A percentile compares a stretch with the other conserved stretches of the same genome.
phyloP scores from a whole-genome alignment of 2,888 invertebrate species.

The Eurytoma californica region DNA sequence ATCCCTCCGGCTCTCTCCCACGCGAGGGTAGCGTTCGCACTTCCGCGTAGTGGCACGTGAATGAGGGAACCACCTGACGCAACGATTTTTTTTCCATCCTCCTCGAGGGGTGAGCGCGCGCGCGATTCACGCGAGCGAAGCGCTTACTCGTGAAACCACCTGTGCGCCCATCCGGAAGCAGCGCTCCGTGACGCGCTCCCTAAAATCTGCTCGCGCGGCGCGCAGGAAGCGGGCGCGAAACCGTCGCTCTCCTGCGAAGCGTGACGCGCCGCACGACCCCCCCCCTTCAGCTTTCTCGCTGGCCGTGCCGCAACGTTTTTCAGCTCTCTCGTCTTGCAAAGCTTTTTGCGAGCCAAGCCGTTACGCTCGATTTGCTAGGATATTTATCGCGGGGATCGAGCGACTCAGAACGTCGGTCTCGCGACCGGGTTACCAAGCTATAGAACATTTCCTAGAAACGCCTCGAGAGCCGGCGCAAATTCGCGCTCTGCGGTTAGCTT shows the following conservation, averaged over 20 bases:
- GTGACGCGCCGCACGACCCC: neutral
- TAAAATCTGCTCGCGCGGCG: slow-evolving; percentile 32
- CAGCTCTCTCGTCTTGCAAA: neutral
- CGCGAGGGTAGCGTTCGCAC: neutral
- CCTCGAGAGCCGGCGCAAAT: neutral
- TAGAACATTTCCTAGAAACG: slow-evolving; percentile 42
- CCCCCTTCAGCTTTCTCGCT: neutral
- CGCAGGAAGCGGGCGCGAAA: slow-evolving; percentile 26
- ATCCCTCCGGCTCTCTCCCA: neutral
- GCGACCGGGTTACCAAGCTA: too few species aligned
- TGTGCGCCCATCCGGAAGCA: slow-evolving; percentile 49
- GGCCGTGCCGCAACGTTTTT: neutral
- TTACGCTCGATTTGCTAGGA: slow-evolving; percentile 58
- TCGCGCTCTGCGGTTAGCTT: neutral
- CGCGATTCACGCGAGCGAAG: slow-evolving; percentile 23
- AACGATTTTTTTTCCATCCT: slow-evolving; percentile 22
- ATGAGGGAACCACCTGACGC: slow-evolving; percentile 24
- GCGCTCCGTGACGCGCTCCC: slow-evolving; percentile 45
- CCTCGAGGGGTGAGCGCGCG: neutral
- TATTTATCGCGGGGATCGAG: slow-evolving; percentile 23
- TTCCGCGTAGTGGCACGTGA: slow-evolving; percentile 3
- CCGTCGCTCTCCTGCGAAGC: neutral
- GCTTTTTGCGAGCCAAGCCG: neutral
- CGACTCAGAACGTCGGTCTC: too few species aligned
- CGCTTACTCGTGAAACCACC: slow-evolving; percentile 48